Conservation (phyloP, 1,140 invertebrate genomes). For the Drosophila tropicalis region DNA sequence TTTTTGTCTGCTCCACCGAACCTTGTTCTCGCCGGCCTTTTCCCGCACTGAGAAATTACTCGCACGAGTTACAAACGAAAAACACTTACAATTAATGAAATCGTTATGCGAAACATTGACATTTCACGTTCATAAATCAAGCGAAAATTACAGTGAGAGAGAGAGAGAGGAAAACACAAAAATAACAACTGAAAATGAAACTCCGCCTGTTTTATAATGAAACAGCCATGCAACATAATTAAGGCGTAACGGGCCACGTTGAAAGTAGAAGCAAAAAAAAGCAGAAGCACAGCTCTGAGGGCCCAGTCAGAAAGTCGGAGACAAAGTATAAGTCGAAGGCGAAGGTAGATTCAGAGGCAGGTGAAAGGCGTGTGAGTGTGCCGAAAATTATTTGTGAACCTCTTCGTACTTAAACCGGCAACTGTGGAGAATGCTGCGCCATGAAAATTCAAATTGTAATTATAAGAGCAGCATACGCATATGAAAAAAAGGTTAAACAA, state of each 20-base stretch:
- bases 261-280: conserved; percentile 35
- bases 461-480: conserved; percentile 47
- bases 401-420: conserved; percentile 39
- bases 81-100: conserved; percentile 75
- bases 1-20: not conserved
- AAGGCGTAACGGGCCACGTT: conserved; percentile 64
- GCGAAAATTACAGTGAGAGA: conserved; percentile 65
- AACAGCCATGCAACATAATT: conserved; percentile 75
- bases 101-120: conserved; percentile 80
- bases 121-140: conserved; percentile 79
- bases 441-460: conserved; percentile 79
- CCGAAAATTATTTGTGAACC: conserved; percentile 62
- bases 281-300: not conserved
- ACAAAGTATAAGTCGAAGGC: not conserved
- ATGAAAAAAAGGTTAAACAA: conserved; percentile 63
- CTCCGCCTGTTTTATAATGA: conserved; percentile 59
- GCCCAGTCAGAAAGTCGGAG: not conserved
- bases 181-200: conserved; percentile 29
- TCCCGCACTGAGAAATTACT: conserved; percentile 22
- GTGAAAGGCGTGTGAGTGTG: conserved; percentile 77
- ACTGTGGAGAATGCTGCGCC: conserved; percentile 48
- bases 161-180: conserved; percentile 19
- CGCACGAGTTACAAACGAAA: conserved; percentile 39
- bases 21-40: not conserved
- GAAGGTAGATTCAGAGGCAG: conserved; percentile 30